phyloP scores from a whole-genome alignment of 2,797 vertebrate genomes.

The Salmo trutta region DNA sequence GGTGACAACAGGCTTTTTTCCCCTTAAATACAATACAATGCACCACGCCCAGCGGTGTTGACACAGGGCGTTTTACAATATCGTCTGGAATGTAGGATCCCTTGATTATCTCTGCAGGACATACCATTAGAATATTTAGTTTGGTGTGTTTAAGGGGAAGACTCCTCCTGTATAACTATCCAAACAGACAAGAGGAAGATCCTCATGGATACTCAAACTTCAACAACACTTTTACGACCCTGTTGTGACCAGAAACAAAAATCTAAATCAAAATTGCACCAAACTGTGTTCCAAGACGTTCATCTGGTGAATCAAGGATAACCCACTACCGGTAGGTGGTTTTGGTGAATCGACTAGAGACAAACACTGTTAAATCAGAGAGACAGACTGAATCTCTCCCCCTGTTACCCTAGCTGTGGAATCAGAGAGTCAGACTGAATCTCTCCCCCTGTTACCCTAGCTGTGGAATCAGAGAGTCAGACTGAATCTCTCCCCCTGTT shows the following conservation, averaged over 20 bases:
- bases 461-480: no score
- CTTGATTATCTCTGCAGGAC: neutral
- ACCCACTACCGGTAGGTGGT: neutral
- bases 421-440: no score
- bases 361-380: neutral
- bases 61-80: neutral
- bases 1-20: no score
- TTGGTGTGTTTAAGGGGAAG: no score
- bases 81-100: neutral
- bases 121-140: neutral
- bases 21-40: no score
- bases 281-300: neutral
- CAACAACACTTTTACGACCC: conserved; percentile 26
- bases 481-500: no score
- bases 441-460: no score
- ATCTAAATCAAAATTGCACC: conserved; percentile 11
- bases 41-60: no score
- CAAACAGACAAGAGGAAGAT: conserved; percentile 18
- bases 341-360: conserved; percentile 15
- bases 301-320: conserved; percentile 7
- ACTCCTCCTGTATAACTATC: conserved; percentile 4
- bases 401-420: no score
- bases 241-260: conserved; percentile 23
- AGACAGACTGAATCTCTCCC: no score
- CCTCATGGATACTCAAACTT: neutral